phyloP scores from a whole-genome alignment of 2,113 vertebrate genomes.

The Dicentrarchus labrax region DNA sequence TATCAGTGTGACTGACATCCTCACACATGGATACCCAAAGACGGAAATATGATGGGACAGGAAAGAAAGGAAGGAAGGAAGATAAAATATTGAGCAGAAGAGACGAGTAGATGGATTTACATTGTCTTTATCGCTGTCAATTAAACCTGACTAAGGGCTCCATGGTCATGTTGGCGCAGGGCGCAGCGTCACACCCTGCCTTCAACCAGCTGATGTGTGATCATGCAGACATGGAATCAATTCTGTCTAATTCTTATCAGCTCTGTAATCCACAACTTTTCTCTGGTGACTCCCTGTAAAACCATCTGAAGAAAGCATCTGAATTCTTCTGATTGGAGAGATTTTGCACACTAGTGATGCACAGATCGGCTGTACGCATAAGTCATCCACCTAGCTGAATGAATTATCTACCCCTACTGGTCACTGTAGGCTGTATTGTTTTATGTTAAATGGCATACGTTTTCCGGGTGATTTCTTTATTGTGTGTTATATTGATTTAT shows the following conservation, averaged over 20 bases:
- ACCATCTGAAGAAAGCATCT: too few species aligned
- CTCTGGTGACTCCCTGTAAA: neutral
- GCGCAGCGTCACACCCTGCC: neutral
- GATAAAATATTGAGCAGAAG: neutral
- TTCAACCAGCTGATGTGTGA: neutral
- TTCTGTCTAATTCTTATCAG: neutral
- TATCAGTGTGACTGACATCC: conserved; percentile 53
- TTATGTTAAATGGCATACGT: too few species aligned
- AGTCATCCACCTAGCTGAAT: too few species aligned
- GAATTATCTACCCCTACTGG: too few species aligned
- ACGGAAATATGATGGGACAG: conserved; percentile 1
- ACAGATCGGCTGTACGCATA: too few species aligned
- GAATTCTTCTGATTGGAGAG: too few species aligned
- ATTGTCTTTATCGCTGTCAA: neutral
- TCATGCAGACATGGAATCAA: neutral
- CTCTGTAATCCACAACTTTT: neutral
- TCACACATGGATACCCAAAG: neutral
- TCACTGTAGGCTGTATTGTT: too few species aligned
- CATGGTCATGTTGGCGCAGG: neutral
- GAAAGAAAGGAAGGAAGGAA: neutral
- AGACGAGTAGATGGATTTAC: neutral
- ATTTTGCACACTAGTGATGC: neutral
- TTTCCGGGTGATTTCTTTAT: too few species aligned
- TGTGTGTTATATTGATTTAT: too few species aligned
- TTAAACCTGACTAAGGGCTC: neutral